Base-by-base conservation (phyloP, 2,797 vertebrate genomes). In the Rhinoraja longicauda region DNA sequence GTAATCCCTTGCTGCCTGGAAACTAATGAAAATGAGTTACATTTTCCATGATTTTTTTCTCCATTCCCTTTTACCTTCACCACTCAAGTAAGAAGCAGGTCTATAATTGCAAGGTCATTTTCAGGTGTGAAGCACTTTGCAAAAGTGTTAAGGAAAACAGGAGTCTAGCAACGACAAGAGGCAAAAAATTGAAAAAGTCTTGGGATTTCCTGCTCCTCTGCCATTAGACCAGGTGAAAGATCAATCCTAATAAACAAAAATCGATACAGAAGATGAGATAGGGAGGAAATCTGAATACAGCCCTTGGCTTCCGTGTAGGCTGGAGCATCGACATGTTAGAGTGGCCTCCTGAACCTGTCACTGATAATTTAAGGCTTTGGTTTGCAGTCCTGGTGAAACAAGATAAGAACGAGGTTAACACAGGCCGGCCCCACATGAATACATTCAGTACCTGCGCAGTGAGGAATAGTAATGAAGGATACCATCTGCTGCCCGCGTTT, bases 1-100 rank as follows among this genome's bases (percentile, higher is more conserved):
- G 72, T 93, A 93, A 93, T 93, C 93, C 93, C 90, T 93, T 26
- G 26, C 93, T 0, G 0, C 90, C 94, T 93, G 29, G 29, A 86
- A 94, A 93, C 21, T 93, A 93, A 92, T 93, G 93, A 94, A 93
- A 12, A 0, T 90, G 79, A 86, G 93, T 53, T 84, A 92, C 0
- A 2, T 82, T 93, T 93, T 91, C 93, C 53, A 90, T 81, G 62
- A 0, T 53, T 0, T 73, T 32, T 88, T 93, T 92, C 59, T 93
- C 78, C 57, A 0, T 0, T 17, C 90, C 26, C 93, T 93, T 94
- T 92, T 88, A 94, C 24, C 19, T 90, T 17, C 24, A 39, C 32
- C 12, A 70, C 19, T 67, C 17, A 36, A 62, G 62, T 90, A 26
- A 91, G 64, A 39, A 72, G 67, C 64, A 45, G 62, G 9, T 72